A percentile compares a stretch with the other conserved stretches of the same genome.
These are phyloP conservation scores for Genyomyrus donnyi DNA, from an alignment of 2,113 vertebrate genomes.

Conservation along the genomic window DNA sequence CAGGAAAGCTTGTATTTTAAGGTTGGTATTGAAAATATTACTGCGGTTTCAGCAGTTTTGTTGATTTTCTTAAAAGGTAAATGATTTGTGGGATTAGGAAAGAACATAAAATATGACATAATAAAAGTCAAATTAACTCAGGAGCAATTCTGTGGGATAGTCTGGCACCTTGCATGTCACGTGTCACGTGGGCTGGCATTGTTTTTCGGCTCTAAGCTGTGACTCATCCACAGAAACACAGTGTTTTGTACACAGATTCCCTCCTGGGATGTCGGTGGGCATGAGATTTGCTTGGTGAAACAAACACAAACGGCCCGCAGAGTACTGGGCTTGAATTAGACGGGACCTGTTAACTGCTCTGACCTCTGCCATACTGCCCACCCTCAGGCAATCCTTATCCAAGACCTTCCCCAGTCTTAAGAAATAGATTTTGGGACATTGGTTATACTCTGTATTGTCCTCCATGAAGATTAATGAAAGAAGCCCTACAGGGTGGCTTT, in stretches of 20 bases:
- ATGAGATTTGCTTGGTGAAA: background rate
- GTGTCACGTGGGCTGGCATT: background rate
- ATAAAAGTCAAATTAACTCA: background rate
- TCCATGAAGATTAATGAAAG: background rate
- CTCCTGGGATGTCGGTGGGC: background rate
- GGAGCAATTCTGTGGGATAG: background rate
- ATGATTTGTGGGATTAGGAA: background rate
- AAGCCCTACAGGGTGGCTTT: background rate
- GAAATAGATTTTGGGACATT: background rate
- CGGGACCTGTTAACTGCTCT: too few species aligned
- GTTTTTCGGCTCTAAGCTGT: background rate
- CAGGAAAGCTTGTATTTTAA: background rate
- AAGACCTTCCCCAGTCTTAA: background rate
- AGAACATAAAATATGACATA: background rate
- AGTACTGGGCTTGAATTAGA: background rate
- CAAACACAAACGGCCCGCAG: background rate
- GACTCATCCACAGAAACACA: constrained; percentile 4
- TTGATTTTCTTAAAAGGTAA: background rate
- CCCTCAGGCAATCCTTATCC: background rate
- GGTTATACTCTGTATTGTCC: background rate
- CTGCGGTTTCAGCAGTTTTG: background rate
- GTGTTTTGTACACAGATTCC: background rate
- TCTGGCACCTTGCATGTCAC: background rate
- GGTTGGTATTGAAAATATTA: background rate
- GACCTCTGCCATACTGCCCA: background rate